Evolutionary conservation across 2,888 invertebrate genomes (phyloP).

Genomic region (Acronicta aceris): DNA sequence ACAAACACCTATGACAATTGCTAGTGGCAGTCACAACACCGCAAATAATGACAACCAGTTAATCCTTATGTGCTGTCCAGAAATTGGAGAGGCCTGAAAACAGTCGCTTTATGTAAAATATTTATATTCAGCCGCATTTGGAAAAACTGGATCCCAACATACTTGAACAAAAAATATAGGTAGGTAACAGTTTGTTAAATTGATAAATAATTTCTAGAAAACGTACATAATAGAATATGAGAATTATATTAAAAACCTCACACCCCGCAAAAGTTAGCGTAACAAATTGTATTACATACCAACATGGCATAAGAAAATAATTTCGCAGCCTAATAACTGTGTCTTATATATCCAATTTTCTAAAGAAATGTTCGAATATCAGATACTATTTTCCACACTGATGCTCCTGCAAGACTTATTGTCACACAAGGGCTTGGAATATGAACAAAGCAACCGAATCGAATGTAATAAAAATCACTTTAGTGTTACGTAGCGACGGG

Average conservation of each 20-base stretch:
- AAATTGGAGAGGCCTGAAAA: too few relatives aligned
- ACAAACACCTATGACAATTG: too few relatives aligned
- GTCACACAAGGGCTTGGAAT: slow-evolving; percentile 74
- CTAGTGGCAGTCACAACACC: too few relatives aligned
- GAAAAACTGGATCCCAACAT: too few relatives aligned
- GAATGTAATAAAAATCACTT: slow-evolving; percentile 89
- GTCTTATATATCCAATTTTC: slow-evolving; percentile 58
- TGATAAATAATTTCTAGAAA: too few relatives aligned
- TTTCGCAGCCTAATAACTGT: slow-evolving; percentile 54
- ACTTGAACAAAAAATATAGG: too few relatives aligned
- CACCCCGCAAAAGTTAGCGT: slow-evolving; percentile 14
- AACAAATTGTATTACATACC: slow-evolving; percentile 32
- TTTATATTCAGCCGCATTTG: too few relatives aligned
- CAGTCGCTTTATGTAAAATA: too few relatives aligned
- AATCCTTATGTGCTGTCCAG: too few relatives aligned
- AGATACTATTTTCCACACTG: slow-evolving; percentile 74
- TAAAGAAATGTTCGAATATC: slow-evolving; percentile 63
- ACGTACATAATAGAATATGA: not conserved
- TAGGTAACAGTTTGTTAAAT: too few relatives aligned
- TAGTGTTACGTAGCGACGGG: slow-evolving; percentile 83
- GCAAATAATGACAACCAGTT: too few relatives aligned
- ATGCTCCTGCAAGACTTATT: slow-evolving; percentile 72
- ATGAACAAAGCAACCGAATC: slow-evolving; percentile 87
- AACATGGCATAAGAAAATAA: slow-evolving; percentile 50
- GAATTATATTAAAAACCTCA: slow-evolving; percentile 8